These are phyloP conservation scores for Cydia amplana DNA, from an alignment of 1,140 invertebrate genomes.

Conservation along the genomic window DNA sequence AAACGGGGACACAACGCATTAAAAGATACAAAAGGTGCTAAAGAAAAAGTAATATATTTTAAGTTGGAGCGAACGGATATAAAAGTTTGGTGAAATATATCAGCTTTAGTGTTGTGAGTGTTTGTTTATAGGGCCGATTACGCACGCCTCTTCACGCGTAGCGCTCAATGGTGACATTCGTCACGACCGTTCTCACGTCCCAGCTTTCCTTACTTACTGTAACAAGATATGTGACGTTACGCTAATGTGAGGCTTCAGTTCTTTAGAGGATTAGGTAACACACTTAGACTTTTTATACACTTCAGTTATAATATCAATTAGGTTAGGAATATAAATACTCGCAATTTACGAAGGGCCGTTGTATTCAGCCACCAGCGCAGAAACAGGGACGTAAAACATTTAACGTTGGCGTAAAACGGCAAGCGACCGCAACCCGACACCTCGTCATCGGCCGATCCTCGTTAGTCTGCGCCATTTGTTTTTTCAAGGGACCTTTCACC, in stretches of 20 bases:
- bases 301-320: neutral
- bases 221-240: constrained; percentile 6
- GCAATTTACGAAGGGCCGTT: neutral
- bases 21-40: constrained; percentile 79
- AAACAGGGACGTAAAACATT: constrained; percentile 12
- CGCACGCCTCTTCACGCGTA: constrained; percentile 59
- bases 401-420: constrained; percentile 1
- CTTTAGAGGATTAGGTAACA: neutral
- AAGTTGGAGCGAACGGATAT: constrained; percentile 73
- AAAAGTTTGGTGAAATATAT: constrained; percentile 78
- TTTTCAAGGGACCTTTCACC: constrained; percentile 73
- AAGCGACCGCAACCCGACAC: constrained; percentile 53
- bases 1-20: constrained; percentile 72
- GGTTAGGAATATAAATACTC: constrained; percentile 40
- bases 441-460: constrained; percentile 42
- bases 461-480: constrained; percentile 52
- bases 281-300: neutral
- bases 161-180: constrained; percentile 52
- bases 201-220: constrained; percentile 32
- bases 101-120: constrained; percentile 72
- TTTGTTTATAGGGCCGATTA: constrained; percentile 73
- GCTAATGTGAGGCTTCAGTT: neutral
- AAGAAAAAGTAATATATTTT: constrained; percentile 78
- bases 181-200: constrained; percentile 53
- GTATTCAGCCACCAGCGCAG: constrained; percentile 35